These are phyloP conservation scores for Eumaeus atala DNA, from an alignment of 1,140 invertebrate genomes.

Conservation along the genomic window DNA sequence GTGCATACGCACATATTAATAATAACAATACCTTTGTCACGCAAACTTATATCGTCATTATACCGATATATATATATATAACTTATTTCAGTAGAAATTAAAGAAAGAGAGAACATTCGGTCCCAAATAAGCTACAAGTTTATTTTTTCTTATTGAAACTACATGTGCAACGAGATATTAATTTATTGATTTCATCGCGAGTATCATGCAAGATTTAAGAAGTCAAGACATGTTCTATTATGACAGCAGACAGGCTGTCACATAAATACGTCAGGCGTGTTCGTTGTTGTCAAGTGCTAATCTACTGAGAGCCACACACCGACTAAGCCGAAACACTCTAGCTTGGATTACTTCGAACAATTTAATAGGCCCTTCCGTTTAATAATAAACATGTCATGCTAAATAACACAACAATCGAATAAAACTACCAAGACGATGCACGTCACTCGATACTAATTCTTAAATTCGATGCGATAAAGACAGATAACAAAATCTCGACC, in stretches of 20 bases:
- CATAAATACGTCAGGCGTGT: conserved; percentile 51
- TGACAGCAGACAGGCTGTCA: conserved; percentile 32
- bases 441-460: too few species aligned
- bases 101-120: too few species aligned
- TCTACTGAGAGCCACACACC: conserved; percentile 36
- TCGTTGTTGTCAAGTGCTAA: conserved; percentile 47
- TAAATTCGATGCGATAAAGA: too few species aligned
- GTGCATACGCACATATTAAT: too few species aligned
- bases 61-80: too few species aligned
- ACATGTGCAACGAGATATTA: neutral
- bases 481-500: too few species aligned
- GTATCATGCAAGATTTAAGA: conserved; percentile 22
- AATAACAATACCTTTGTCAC: too few species aligned
- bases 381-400: conserved; percentile 69
- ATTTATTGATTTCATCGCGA: conserved; percentile 11
- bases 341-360: conserved; percentile 61
- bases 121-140: neutral
- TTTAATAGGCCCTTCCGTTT: conserved; percentile 67
- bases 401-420: conserved; percentile 42
- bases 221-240: conserved; percentile 24
- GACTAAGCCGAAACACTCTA: conserved; percentile 56
- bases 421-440: too few species aligned
- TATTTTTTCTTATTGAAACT: neutral
- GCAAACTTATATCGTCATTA: too few species aligned
- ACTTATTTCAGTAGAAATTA: too few species aligned